Evolutionary conservation across 1,140 invertebrate species (phyloP), one percentile per base, ranked within the genome.

Genomic region (Radopholus similis): DNA sequence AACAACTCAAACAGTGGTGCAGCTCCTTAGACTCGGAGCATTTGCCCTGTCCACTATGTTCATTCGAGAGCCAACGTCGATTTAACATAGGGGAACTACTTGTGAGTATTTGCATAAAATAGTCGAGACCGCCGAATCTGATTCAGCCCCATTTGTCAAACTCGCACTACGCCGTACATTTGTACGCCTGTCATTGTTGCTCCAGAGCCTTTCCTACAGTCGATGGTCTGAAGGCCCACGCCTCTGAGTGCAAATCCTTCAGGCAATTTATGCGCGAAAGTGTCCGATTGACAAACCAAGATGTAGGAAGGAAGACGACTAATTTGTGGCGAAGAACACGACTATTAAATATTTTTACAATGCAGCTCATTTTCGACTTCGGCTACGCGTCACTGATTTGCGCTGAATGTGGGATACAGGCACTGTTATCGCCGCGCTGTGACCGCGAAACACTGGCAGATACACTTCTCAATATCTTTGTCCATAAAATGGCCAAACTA

Each of bases 121-220:
- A 18, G n/a, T 47, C 5, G 44, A 47, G 15, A 6, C 13, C 42
- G n/a, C 26, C 15, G 5, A 6, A 5, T 47, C 6, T n/a, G 6
- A 47, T 23, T 13, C 6, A 51, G 47, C 23, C 47, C 6, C 47
- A 51, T 23, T 21, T 51, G 18, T 26, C 23, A 9, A 21, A 26
- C 47, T 13, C 8, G 8, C 47, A 51, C 30, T 28, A 51, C 15
- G 23, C 47, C 11, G 47, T 28, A 3, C 47, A 51, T 51, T 28
- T 51, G 13, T 51, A 51, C 47, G 47, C 47, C 23, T 51, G 47
- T 28, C 47, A 51, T 51, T 51, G 47, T 15, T 51, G 47, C 47
- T 51, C 47, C 1, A 51, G 1, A 23, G 47, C 5, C 23, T 51
- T 51, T 28, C 23, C 8, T 23, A 21, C 23, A 9, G 47, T 23